Evolutionary conservation across 2,113 vertebrate species (phyloP).

Genomic region (Aptenodytes forsteri): DNA sequence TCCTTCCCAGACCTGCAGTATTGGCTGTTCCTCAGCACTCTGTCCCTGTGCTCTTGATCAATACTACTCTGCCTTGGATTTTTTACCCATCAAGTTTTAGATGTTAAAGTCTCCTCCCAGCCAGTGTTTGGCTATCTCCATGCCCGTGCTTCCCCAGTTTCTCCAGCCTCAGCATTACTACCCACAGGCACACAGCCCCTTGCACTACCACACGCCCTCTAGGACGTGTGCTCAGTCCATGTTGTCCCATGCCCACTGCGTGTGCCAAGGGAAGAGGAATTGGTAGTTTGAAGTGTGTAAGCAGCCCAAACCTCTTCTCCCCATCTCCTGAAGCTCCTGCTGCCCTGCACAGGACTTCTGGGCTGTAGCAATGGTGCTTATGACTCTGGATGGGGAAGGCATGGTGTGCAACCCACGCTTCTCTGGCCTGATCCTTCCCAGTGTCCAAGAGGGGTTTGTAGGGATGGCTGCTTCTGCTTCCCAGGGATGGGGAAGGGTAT

Average conservation of each 20-base stretch:
- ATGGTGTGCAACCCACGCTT: neutral
- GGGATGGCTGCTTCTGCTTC: neutral
- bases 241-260: neutral
- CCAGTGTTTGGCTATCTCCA: neutral
- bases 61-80: neutral
- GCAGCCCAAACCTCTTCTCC: neutral
- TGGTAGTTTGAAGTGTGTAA: neutral
- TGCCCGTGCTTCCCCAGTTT: neutral
- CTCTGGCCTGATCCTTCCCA: neutral
- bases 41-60: neutral
- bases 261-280: neutral
- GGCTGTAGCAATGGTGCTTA: neutral
- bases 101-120: neutral
- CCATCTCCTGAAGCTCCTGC: neutral
- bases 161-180: neutral
- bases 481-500: neutral
- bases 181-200: neutral
- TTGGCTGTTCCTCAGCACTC: neutral
- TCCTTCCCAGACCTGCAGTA: neutral
- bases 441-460: neutral
- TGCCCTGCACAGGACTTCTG: neutral
- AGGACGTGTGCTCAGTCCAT: neutral
- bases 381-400: neutral
- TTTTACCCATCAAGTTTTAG: neutral
- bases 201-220: neutral